Base-by-base conservation (phyloP, 2,888 invertebrate genomes). In the Cyaniris semiargus region DNA sequence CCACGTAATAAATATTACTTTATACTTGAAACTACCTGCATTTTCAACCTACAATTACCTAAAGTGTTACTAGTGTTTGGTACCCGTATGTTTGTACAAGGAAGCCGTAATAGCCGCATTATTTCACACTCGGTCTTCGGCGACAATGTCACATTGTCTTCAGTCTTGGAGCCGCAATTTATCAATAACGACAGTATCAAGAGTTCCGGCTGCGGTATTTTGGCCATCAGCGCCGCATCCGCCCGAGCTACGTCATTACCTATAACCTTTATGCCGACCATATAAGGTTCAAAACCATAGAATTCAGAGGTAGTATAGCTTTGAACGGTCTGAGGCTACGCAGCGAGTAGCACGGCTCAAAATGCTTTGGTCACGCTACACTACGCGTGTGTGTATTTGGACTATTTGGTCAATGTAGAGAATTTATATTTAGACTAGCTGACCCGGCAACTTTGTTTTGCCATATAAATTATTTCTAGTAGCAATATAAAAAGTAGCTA, bases 131-230 rank as follows among this genome's bases (percentile, higher is more conserved):
- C 72, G 27, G 44, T 79, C 80, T 80, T 78, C 78, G 80, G 81
- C 80, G 81, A 82, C 84, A 85, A 85, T 83, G 86, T 88, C 84
- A 87, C 86, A 86, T 88, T 86, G 87, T 82, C 77, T 79, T 56
- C 38, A 82, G 84, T 80, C 80, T n/a, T n/a, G n/a, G n/a, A n/a
- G n/a, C n/a, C 83, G 92, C 91, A 93, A 93, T 93, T 93, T 93
- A 93, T 93, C 93, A 93, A 93, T 93, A 93, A 93, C 89, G 92
- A 90, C 90, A 90, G 88, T 86, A 86, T 88, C 82, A 88, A 93
- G 92, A 90, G 91, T 93, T 93, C 93, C 93, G 91, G 92, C 85
- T 88, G 82, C 79, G 81, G 83, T 84, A 89, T 90, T 93, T 93
- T 87, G 92, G 91, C 85, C 85, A 86, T 85, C 86, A 84, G 79